Base-by-base conservation (phyloP, 2,888 invertebrate species). In the Agrypnus murinus region DNA sequence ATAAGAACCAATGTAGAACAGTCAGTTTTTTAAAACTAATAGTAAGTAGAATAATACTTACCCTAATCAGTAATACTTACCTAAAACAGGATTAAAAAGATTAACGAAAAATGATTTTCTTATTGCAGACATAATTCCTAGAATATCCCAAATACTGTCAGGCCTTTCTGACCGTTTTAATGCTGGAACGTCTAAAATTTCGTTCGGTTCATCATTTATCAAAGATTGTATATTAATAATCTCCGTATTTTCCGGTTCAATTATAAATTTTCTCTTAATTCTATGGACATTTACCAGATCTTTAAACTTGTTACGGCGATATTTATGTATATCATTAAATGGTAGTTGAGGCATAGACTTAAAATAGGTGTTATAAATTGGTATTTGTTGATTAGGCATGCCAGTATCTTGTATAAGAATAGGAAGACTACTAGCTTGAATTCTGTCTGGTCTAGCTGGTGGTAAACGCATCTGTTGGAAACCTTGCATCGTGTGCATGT, bases 101-200 rank as follows among this genome's bases (percentile, higher is more conserved):
- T 69, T 65, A 10, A n/a, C 15, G 32, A 69, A 69, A 19, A 69
- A 69, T 1, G 69, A 69, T 7, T 36, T 65, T 19, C 45, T 65
- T 14, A 69, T 59, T 3, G 59, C 64, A 4, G 69, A 65, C 65
- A 69, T 69, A 3, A 69, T 25, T 0, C 69, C 69, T 15, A 69
- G 38, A 9, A 65, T 32, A 8, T 69, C 65, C 69, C 69, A 69
- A 19, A 59, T 40, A 0, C 36, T 43, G 5, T 68, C 34, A 8
- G 53, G 68, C 34, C 50, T 15, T 5, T 32, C 17, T 7, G 17
- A 5, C n/a, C 32, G 8, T 53, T 59, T 45, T 19, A 25, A 38
- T n/a, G 32, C 40, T 8, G 46, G 43, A n/a, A 50, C 34, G 1
- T 58, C 48, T n/a, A 40, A 36, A 36, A 48, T 32, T 59, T 69